Base-by-base conservation (phyloP, 1,140 invertebrate genomes). In the Drosophila cardini region DNA sequence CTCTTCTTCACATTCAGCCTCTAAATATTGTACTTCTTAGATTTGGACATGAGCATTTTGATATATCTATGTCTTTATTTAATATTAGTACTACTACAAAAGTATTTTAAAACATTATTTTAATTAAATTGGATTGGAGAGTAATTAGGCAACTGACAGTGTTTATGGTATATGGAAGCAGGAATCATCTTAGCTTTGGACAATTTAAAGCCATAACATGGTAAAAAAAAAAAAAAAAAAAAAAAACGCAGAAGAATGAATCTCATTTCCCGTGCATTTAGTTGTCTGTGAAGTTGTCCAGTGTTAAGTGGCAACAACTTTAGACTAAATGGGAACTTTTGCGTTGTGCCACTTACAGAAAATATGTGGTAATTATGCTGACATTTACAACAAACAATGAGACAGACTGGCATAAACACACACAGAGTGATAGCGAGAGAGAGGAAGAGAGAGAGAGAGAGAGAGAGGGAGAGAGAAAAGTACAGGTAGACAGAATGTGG, bases 341-440 rank as follows among this genome's bases (percentile, higher is more conserved):
- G 78, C 78, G 76, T 67, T 79, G 81, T 80, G 81, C 82, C 81
- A 85, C 81, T 85, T 85, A 85, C 81, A 80, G 77, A 84, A 85
- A 72, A 85, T 85, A 85, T 85, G 82, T 85, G 82, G 82, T 86
- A 85, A 85, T 85, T 85, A 85, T 85, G 71, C 82, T 80, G 81
- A 77, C 81, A 80, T 77, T 85, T 80, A 74, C 78, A 86, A 80
- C 78, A 71, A 69, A 64, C 67, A 71, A 74, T 13, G 11, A 38
- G 18, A 43, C 61, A 42, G 16, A 48, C 21, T 26, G 21, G 5
- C 21, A 26, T 34, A 58, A 32, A 58, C 36, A 43, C 57, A 43
- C 43, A 16, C 46, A 26, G 4, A 34, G 34, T 42, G 16, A n/a
- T n/a, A 13, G 21, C 16, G 9, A 57, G 30, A 13, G 62, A 46